Conservation (phyloP, 2,888 invertebrate species). For the Mimumesa dahlbomi region DNA sequence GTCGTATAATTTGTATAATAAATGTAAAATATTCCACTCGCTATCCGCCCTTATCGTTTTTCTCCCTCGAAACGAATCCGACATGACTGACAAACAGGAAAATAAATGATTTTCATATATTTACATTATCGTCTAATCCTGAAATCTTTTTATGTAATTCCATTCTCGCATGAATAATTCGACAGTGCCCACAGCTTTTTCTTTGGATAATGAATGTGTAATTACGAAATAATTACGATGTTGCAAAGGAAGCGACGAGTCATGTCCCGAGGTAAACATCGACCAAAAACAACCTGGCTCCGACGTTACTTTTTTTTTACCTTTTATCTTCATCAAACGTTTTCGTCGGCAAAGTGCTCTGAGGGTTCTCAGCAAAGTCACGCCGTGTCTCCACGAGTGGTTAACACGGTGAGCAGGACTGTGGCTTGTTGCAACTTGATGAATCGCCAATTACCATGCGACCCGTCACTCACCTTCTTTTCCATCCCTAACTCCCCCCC, state of each 20-base stretch:
- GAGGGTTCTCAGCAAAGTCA: slow-evolving; percentile 46
- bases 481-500: slow-evolving; percentile 16
- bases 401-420: slow-evolving; percentile 59
- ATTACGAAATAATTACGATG: slow-evolving; percentile 62
- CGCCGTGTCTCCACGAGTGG: slow-evolving; percentile 58
- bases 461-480: slow-evolving; percentile 53
- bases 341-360: slow-evolving; percentile 60
- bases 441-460: slow-evolving; percentile 64
- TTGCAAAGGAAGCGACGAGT: slow-evolving; percentile 47
- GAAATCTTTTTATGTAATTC: background rate
- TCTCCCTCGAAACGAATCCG: background rate
- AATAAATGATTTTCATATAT: background rate
- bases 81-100: background rate
- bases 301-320: slow-evolving; percentile 14
- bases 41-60: slow-evolving; percentile 11
- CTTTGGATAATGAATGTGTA: slow-evolving; percentile 58
- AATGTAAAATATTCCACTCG: slow-evolving; percentile 18
- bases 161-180: slow-evolving; percentile 32
- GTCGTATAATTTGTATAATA: slow-evolving; percentile 39
- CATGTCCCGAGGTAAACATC: slow-evolving; percentile 47
- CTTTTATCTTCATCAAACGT: slow-evolving; percentile 57
- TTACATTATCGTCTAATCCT: background rate
- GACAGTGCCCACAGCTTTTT: slow-evolving; percentile 1
- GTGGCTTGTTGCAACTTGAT: slow-evolving; percentile 54
- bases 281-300: slow-evolving; percentile 39